Conservation (phyloP, 2,797 vertebrate species). For the Pagetopsis macropterus region DNA sequence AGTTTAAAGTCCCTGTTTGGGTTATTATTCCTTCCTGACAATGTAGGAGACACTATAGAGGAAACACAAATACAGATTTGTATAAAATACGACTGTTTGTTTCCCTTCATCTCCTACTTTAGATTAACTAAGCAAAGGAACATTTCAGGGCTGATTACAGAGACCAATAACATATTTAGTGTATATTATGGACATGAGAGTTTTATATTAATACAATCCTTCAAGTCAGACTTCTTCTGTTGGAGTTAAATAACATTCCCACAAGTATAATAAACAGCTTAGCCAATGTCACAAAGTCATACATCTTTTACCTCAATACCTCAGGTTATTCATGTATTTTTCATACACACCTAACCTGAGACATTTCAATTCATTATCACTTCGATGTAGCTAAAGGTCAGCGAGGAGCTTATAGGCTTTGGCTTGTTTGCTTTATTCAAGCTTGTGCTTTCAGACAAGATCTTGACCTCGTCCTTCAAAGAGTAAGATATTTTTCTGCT, state of each 20-base stretch:
- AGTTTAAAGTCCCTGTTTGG: constrained; percentile 1
- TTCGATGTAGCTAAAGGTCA: constrained; percentile 44
- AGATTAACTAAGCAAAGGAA: neutral
- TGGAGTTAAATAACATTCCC: neutral
- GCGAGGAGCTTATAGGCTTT: constrained; percentile 2
- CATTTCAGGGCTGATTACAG: neutral
- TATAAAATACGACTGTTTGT: neutral
- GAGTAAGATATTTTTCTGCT: constrained; percentile 12
- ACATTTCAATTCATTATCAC: constrained; percentile 33
- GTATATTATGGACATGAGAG: neutral
- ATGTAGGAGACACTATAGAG: constrained; percentile 2
- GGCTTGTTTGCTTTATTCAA: constrained; percentile 36
- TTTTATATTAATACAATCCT: neutral
- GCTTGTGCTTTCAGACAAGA: constrained; percentile 32
- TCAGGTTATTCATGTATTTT: constrained; percentile 14
- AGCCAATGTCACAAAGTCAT: constrained; percentile 16
- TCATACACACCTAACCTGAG: constrained; percentile 18
- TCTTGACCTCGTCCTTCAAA: constrained; percentile 19
- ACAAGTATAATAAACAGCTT: constrained; percentile 21
- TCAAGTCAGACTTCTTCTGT: constrained; percentile 13
- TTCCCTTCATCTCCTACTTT: neutral
- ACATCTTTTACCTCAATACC: neutral
- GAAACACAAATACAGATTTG: neutral
- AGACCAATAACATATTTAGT: neutral
- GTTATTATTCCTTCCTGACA: constrained; percentile 6